Percentiles rank a stretch among this genome's conserved stretches.
Conservation (phyloP, 2,797 vertebrate species). For the Macroramphosus scolopax region DNA sequence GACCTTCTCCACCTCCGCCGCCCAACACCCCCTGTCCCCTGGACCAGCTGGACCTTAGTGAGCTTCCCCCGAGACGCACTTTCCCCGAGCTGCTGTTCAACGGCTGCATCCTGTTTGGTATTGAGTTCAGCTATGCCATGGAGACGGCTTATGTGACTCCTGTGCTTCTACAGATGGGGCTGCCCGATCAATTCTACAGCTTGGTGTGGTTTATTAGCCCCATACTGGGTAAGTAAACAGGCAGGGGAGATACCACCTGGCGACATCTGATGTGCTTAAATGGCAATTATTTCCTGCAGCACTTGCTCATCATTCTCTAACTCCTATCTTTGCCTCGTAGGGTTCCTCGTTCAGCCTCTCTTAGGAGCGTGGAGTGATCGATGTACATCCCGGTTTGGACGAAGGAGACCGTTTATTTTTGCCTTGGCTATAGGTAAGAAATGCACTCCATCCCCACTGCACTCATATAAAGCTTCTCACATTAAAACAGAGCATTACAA, state of each 20-base stretch:
- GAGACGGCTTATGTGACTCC: slow-evolving; percentile 98
- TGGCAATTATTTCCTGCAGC: background rate
- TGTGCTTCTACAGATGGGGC: slow-evolving; percentile 94
- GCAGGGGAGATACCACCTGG: background rate
- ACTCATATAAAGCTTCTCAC: too few species aligned
- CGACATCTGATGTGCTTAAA: slow-evolving; percentile 2
- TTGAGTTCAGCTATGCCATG: slow-evolving; percentile 99
- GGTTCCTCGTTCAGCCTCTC: slow-evolving; percentile 94
- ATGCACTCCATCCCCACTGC: too few species aligned
- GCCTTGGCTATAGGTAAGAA: slow-evolving; percentile 91
- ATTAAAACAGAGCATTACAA: too few species aligned
- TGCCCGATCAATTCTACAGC: slow-evolving; percentile 95
- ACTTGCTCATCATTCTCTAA: background rate
- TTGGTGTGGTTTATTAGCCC: slow-evolving; percentile 99
- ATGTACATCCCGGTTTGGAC: slow-evolving; percentile 93
- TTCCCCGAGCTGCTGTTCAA: slow-evolving; percentile 92
- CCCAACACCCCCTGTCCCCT: slow-evolving; percentile 94
- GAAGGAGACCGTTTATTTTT: slow-evolving; percentile 95
- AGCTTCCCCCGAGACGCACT: slow-evolving; percentile 86
- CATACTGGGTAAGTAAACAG: slow-evolving; percentile 84
- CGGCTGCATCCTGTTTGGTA: slow-evolving; percentile 92
- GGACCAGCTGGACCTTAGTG: slow-evolving; percentile 88
- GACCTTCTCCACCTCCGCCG: slow-evolving; percentile 90
- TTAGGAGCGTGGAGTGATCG: slow-evolving; percentile 97
- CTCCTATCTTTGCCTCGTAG: slow-evolving; percentile 61